Evolutionary conservation across 2,113 vertebrate species (phyloP).

Genomic region (Rhombomys opimus): DNA sequence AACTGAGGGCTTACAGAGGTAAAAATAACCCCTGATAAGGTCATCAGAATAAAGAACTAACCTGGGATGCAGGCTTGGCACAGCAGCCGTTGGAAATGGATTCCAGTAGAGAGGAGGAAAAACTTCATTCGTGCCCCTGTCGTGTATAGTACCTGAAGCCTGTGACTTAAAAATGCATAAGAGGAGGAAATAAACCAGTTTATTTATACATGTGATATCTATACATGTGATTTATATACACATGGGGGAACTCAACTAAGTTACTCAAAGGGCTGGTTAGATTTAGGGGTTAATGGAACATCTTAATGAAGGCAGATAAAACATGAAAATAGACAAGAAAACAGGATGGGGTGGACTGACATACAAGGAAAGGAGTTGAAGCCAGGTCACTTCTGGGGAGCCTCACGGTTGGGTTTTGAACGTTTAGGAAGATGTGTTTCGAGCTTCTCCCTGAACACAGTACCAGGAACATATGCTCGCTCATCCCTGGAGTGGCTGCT

Average conservation of each 20-base stretch:
- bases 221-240: background rate
- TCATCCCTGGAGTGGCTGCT: background rate
- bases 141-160: background rate
- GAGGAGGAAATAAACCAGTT: background rate
- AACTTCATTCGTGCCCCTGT: background rate
- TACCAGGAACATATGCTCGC: background rate
- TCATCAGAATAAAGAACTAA: background rate
- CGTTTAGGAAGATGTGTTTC: background rate
- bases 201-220: background rate
- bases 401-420: background rate
- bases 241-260: background rate
- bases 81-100: background rate
- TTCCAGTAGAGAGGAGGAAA: background rate
- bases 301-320: background rate
- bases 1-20: background rate
- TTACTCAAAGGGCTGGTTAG: background rate
- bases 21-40: background rate
- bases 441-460: background rate
- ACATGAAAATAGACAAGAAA: background rate
- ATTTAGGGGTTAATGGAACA: background rate
- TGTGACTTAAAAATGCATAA: background rate
- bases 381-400: background rate
- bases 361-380: background rate
- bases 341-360: background rate
- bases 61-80: background rate